Percentiles rank a stretch among this genome's conserved stretches.
Conservation (phyloP, 2,113 vertebrate species). For the Sinosuthora webbiana region DNA sequence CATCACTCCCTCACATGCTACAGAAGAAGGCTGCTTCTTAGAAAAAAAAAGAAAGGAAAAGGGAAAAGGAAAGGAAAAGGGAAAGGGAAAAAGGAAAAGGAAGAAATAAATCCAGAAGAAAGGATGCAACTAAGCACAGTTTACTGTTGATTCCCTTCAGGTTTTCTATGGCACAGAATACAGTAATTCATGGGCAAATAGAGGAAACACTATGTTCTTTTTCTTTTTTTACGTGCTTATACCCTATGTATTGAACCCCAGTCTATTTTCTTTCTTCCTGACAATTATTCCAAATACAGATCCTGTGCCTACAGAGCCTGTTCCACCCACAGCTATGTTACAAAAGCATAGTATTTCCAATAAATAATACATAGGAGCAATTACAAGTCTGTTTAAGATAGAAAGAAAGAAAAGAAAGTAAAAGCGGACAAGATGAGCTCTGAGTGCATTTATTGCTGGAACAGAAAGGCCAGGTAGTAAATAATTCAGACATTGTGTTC, state of each 20-base stretch:
- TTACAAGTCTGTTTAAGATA: neutral
- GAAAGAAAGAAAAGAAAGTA: neutral
- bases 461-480: neutral
- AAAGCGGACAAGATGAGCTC: neutral
- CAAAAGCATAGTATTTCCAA: neutral
- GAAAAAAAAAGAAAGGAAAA: neutral
- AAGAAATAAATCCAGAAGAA: neutral
- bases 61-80: too few species aligned
- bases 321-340: neutral
- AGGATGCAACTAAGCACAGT: neutral
- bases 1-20: neutral
- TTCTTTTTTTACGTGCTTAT: neutral
- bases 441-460: neutral
- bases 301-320: neutral
- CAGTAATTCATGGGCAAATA: neutral
- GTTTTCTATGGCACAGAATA: neutral
- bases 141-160: neutral
- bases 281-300: neutral
- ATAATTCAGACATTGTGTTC: slow-evolving; percentile 6
- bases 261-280: neutral
- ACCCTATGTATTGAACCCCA: neutral
- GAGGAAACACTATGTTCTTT: neutral
- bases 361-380: slow-evolving; percentile 31
- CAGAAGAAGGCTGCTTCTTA: neutral
- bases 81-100: neutral